A percentile compares a stretch with the other conserved stretches of the same genome.
These are phyloP conservation scores for Gasteruption jaculator DNA, from an alignment of 2,888 invertebrate species.

Conservation along the genomic window DNA sequence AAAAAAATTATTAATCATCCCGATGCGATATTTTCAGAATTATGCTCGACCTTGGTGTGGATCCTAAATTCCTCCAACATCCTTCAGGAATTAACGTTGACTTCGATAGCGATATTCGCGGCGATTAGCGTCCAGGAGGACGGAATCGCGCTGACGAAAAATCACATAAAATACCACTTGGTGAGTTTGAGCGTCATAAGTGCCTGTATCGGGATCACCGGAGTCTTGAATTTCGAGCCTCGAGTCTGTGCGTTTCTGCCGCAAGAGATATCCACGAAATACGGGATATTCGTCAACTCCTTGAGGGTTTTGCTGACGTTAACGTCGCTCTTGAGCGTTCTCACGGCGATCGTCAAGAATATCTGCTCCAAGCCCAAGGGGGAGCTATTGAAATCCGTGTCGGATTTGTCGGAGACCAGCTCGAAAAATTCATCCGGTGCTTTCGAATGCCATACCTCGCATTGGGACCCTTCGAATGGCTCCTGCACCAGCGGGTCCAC, in stretches of 20 bases:
- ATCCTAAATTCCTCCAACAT: constrained; percentile 51
- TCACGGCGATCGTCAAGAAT: constrained; percentile 26
- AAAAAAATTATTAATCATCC: too few relatives aligned
- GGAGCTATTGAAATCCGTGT: constrained; percentile 43
- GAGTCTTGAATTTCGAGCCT: constrained; percentile 49
- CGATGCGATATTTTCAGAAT: constrained; percentile 28
- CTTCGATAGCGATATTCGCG: constrained; percentile 50
- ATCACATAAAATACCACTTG: constrained; percentile 52
- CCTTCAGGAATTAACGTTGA: constrained; percentile 52
- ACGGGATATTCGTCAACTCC: constrained; percentile 43
- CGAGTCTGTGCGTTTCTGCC: constrained; percentile 44
- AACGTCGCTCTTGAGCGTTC: constrained; percentile 33
- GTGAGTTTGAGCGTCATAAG: constrained; percentile 52
- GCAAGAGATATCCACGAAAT: constrained; percentile 41
- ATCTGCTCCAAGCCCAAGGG: constrained; percentile 35
- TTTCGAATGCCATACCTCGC: constrained; percentile 43
- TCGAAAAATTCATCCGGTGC: constrained; percentile 46
- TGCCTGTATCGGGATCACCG: constrained; percentile 53
- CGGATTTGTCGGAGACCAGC: constrained; percentile 45
- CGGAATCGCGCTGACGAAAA: constrained; percentile 39
- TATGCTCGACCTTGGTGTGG: constrained; percentile 53
- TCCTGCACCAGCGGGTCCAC: constrained; percentile 57
- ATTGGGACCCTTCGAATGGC: constrained; percentile 53
- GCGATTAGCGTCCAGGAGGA: constrained; percentile 41
- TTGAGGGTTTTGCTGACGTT: constrained; percentile 33